phyloP scores from a whole-genome alignment of 2,797 vertebrate genomes.

The Pseudotriccus pelzelni region DNA sequence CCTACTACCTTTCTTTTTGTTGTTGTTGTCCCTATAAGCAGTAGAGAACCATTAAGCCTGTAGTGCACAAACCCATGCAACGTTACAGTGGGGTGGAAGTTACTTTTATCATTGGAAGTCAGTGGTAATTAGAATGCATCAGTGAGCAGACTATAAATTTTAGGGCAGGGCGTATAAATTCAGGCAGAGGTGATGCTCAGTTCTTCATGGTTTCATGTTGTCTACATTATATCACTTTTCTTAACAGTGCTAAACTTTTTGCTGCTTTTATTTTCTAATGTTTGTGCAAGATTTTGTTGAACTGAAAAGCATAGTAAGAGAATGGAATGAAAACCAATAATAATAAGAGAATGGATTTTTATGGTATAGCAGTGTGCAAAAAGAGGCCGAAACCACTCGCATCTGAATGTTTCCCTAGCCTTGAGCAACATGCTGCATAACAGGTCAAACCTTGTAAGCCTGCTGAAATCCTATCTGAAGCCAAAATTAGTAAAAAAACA shows the following conservation, averaged over 20 bases:
- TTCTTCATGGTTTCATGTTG: neutral
- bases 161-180: conserved; percentile 43
- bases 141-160: conserved; percentile 49
- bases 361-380: neutral
- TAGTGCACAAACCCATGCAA: conserved; percentile 11
- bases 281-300: neutral
- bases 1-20: neutral
- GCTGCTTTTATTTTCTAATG: neutral
- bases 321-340: neutral
- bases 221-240: neutral
- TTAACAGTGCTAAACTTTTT: neutral
- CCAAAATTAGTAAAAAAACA: neutral
- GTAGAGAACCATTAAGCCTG: conserved; percentile 5
- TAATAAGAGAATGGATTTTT: conserved; percentile 28
- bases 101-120: conserved; percentile 44
- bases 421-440: neutral
- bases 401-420: neutral
- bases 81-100: conserved; percentile 7
- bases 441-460: neutral
- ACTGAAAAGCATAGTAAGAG: neutral
- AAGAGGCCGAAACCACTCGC: neutral
- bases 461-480: neutral
- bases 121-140: conserved; percentile 52
- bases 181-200: neutral
- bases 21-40: neutral